Base-by-base conservation (phyloP, 2,113 vertebrate species). In the Hemibagrus wyckioides region DNA sequence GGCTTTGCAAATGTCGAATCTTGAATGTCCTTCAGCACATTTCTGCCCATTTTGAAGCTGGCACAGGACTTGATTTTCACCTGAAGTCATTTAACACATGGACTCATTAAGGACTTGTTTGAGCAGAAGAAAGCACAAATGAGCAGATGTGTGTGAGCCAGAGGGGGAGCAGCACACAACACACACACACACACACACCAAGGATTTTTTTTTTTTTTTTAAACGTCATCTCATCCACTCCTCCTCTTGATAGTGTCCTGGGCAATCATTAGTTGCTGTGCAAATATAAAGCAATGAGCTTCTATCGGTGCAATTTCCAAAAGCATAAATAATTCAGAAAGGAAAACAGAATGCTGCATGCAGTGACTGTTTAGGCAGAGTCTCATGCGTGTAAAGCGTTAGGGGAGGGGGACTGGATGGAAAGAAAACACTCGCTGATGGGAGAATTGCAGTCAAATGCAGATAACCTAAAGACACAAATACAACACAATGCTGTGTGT, bases 261-360 rank as follows among this genome's bases (percentile, higher is more conserved):
- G 85, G 85, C 76, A 50, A 85, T 91, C 91, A 91, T 44, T 89
- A 90, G 87, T 85, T 90, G 85, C 86, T 87, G 84, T 85, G 80
- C 87, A 92, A 93, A 94, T 90, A 90, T 90, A 88, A 87, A 81
- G 50, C 8, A 88, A 92, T 86, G 84, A 73, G 77, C 84, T 87
- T 91, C 92, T 92, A 94, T 92, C 90, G 88, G 87, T 89, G 88
- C 90, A 92, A 89, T 94, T 94, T 92, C 63, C 86, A 80, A 91
- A 88, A 83, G 89, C 92, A 94, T 95, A 90, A 94, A 95, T 95
- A 94, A 94, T 95, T 94, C 91, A 95, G 85, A 82, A 80, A 90
- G 91, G 85, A 88, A 92, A 93, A 93, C 90, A 92, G 88, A 93
- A 92, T 87, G 75, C 54, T 30, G 85, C 65, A 87, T 69, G 48